These are phyloP conservation scores for Epinotia ramella DNA, from an alignment of 2,888 invertebrate genomes.

Conservation along the genomic window DNA sequence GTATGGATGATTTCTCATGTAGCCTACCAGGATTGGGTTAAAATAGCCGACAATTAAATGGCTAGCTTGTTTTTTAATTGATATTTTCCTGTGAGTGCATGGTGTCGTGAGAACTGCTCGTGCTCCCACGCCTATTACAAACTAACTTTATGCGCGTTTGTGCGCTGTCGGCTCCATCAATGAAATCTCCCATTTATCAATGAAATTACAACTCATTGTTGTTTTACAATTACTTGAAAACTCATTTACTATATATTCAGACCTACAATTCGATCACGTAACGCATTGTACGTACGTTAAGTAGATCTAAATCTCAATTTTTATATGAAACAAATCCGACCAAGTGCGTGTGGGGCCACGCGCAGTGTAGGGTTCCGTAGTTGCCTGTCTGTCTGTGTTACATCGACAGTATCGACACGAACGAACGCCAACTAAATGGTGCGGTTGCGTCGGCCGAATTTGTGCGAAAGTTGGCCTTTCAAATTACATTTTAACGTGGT, in stretches of 20 bases:
- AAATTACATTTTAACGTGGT: too few relatives aligned
- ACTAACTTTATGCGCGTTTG: conserved; percentile 59
- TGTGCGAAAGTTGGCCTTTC: too few relatives aligned
- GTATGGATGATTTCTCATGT: conserved; percentile 7
- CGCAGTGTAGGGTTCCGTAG: too few relatives aligned
- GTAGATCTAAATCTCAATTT: too few relatives aligned
- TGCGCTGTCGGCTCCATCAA: conserved; percentile 64
- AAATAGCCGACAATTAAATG: conserved; percentile 49
- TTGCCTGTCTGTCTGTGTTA: too few relatives aligned
- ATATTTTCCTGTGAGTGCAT: conserved; percentile 72
- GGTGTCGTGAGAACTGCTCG: conserved; percentile 71
- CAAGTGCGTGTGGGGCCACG: too few relatives aligned
- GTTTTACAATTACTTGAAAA: conserved; percentile 34
- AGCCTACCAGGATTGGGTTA: conserved; percentile 24
- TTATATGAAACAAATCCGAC: too few relatives aligned
- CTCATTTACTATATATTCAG: background rate
- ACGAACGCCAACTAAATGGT: too few relatives aligned
- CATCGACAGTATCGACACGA: too few relatives aligned
- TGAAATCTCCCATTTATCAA: conserved; percentile 74
- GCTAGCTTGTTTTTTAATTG: conserved; percentile 65
- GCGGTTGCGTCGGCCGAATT: too few relatives aligned
- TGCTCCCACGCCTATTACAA: conserved; percentile 79
- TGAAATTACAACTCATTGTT: conserved; percentile 65
- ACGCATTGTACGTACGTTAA: too few relatives aligned
- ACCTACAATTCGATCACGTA: too few relatives aligned